Evolutionary conservation across 2,888 invertebrate genomes (phyloP).

Genomic region (Tachina grossa): DNA sequence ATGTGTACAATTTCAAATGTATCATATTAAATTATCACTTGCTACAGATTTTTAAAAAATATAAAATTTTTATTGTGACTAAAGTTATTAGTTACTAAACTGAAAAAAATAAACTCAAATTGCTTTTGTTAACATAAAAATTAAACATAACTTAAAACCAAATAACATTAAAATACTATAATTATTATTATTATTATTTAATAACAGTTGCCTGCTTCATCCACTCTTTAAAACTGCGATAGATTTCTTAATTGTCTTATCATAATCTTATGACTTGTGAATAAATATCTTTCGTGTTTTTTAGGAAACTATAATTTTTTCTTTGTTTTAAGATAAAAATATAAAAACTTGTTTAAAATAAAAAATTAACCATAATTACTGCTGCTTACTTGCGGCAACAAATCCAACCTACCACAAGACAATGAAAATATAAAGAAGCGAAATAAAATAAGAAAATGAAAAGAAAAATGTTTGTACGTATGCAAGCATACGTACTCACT

Average conservation of each 20-base stretch:
- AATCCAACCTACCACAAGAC: constrained; percentile 32
- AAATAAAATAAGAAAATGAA: constrained; percentile 11
- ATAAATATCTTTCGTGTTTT: constrained; percentile 36
- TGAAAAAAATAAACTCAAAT: constrained; percentile 11
- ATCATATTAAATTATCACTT: no score
- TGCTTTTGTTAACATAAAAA: neutral
- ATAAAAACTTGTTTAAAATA: constrained; percentile 52
- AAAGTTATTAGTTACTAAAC: neutral
- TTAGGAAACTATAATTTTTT: constrained; percentile 28
- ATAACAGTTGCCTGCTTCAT: constrained; percentile 13
- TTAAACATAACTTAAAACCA: neutral
- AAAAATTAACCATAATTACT: constrained; percentile 62
- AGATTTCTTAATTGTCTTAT: constrained; percentile 38
- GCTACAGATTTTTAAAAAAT: neutral
- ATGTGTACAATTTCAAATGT: no score
- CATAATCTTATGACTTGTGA: constrained; percentile 25
- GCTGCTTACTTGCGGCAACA: constrained; percentile 51
- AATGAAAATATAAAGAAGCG: constrained; percentile 8
- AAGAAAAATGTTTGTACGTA: constrained; percentile 8
- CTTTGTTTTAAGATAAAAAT: constrained; percentile 40
- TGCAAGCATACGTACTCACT: neutral
- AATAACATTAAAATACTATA: neutral
- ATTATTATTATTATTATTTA: constrained; percentile 1
- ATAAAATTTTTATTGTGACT: neutral
- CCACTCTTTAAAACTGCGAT: constrained; percentile 14